Percentiles rank a stretch among this genome's conserved stretches.
Evolutionary conservation across 2,888 invertebrate species (phyloP).

Genomic region (Galerucella nymphaeae): DNA sequence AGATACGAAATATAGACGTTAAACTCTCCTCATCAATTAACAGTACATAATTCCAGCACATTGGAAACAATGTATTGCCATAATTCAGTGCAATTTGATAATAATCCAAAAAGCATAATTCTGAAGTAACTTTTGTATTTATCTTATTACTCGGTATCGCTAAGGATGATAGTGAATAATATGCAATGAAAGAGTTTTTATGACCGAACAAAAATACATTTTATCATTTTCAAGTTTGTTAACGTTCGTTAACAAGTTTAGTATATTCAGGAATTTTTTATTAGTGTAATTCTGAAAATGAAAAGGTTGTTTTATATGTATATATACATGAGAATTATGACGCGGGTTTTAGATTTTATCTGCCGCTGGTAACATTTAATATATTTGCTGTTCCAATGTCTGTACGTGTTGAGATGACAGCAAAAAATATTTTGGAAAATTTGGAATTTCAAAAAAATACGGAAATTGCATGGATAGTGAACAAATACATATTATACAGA

Average conservation of each 20-base stretch:
- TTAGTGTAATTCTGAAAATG: slow-evolving; percentile 25
- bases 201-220: slow-evolving; percentile 12
- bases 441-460: not conserved
- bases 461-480: not conserved
- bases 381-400: slow-evolving; percentile 8
- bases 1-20: too few relatives aligned
- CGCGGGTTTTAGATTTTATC: slow-evolving; percentile 16
- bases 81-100: too few relatives aligned
- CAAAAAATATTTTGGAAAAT: not conserved
- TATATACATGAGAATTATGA: slow-evolving; percentile 22
- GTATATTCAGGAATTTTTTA: slow-evolving; percentile 22
- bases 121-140: too few relatives aligned
- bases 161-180: not conserved
- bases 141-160: not conserved
- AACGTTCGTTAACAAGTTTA: slow-evolving; percentile 21
- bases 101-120: too few relatives aligned
- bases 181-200: not conserved
- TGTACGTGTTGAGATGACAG: not conserved
- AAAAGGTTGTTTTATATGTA: slow-evolving; percentile 24
- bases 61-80: too few relatives aligned
- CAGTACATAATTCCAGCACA: too few relatives aligned
- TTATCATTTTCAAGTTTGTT: slow-evolving; percentile 3
- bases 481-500: too few relatives aligned
- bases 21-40: too few relatives aligned
- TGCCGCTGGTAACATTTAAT: slow-evolving; percentile 17